Evolutionary conservation across 2,797 vertebrate species (phyloP), one percentile per base, ranked within the genome.

Genomic region (Tangara arthus): DNA sequence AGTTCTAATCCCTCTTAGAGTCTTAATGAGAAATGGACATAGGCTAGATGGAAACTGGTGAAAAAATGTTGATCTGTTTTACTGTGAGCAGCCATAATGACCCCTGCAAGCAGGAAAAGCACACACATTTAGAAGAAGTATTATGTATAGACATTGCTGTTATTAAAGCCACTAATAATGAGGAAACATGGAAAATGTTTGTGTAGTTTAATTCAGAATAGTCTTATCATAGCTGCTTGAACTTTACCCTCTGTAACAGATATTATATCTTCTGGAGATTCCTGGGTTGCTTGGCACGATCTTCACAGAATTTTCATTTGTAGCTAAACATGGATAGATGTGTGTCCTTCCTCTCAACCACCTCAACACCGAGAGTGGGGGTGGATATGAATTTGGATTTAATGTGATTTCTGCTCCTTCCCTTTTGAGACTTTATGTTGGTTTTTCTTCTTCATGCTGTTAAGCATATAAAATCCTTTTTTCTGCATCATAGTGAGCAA

Each of bases 271-370:
- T 28, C 34, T 87, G 30, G 20, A 94, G n/a, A 47, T 53, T 69
- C 34, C 24, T 56, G 42, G 15, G 16, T 61, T 87, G 9, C 53
- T 79, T 59, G 8, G 23, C 4, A 8, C 34, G 21, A 32, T 83
- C 34, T 73, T 83, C 4, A 21, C 32, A 93, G 81, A 72, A 35
- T 55, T 94, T 94, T 91, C 30, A 52, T 93, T 93, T 94, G 17
- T 26, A 23, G 23, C 66, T 52, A 16, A 85, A 70, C 32, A 52
- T 5, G 27, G 22, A 65, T 86, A 37, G 9, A 70, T 55, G 47
- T 66, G 59, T 60, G 15, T 19, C 23, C 11, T 69, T 63, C 28
- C 47, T 88, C 57, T 90, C 30, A 80, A 9, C 17, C 50, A 28
- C 27, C 17, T 37, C 35, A 82, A 24, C 52, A 78, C 57, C 49